phyloP scores from a whole-genome alignment of 35 echinoderm and acorn worm genomes.

The Nesometra sesokonis region DNA sequence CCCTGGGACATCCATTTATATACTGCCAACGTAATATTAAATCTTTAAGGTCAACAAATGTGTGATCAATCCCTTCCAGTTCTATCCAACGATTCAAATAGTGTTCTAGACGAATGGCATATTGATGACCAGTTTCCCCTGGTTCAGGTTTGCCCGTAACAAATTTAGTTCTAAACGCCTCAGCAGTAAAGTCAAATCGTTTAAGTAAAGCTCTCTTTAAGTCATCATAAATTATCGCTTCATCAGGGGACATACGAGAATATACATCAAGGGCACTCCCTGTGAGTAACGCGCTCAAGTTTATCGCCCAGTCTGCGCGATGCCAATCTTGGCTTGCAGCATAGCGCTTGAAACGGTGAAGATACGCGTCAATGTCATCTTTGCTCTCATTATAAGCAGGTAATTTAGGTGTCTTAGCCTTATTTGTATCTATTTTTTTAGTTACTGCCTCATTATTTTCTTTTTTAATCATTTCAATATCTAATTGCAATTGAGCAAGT shows the following conservation, averaged over 20 bases:
- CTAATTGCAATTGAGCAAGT: no score
- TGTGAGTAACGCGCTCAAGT: slow-evolving; percentile 33
- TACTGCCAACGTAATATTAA: slow-evolving; percentile 34
- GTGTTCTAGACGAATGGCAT: not conserved
- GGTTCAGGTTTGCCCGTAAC: slow-evolving; percentile 13
- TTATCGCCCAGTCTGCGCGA: slow-evolving; percentile 24
- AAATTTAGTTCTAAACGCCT: slow-evolving; percentile 42
- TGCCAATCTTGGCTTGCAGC: slow-evolving; percentile 34
- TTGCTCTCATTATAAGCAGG: slow-evolving; percentile 32
- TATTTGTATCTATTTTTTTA: no score
- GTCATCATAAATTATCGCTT: slow-evolving; percentile 36
- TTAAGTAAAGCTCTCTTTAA: slow-evolving; percentile 37
- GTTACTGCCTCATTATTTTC: no score
- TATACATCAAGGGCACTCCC: slow-evolving; percentile 55
- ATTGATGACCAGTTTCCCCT: slow-evolving; percentile 8
- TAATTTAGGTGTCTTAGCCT: not conserved
- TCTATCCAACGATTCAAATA: slow-evolving; percentile 29
- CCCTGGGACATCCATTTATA: not conserved
- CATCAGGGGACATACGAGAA: slow-evolving; percentile 22
- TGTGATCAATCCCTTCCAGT: slow-evolving; percentile 3
- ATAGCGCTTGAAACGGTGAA: slow-evolving; percentile 57
- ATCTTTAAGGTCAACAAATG: slow-evolving; percentile 14
- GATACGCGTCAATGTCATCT: slow-evolving; percentile 71
- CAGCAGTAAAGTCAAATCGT: slow-evolving; percentile 31
- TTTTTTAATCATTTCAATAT: no score